Percentiles rank a stretch among this genome's conserved stretches.
These are phyloP conservation scores for Tricholauxania praeusta DNA, from an alignment of 2,888 invertebrate species.

Conservation along the genomic window DNA sequence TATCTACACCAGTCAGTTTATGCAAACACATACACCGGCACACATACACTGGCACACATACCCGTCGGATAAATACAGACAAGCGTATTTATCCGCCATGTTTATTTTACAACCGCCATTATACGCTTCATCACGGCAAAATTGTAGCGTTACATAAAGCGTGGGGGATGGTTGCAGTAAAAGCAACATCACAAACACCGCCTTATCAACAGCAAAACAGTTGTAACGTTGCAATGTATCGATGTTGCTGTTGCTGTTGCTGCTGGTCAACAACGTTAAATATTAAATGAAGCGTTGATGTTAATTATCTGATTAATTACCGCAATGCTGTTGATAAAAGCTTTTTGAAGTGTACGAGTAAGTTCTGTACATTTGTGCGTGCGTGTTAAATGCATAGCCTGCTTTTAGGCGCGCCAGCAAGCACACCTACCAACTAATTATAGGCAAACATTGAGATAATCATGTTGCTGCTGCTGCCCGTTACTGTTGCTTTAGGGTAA, in stretches of 20 bases:
- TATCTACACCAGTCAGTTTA: slow-evolving; percentile 35
- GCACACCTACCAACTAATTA: slow-evolving; percentile 55
- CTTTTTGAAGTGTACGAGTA: slow-evolving; percentile 33
- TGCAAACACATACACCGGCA: slow-evolving; percentile 26
- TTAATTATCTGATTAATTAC: slow-evolving; percentile 69
- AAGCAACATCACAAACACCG: slow-evolving; percentile 4
- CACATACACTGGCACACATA: slow-evolving; percentile 24
- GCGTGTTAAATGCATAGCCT: slow-evolving; percentile 32
- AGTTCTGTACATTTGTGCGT: slow-evolving; percentile 23
- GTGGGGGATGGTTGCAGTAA: not conserved
- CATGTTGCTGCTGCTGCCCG: not conserved
- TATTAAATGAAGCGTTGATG: slow-evolving; percentile 68
- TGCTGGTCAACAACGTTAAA: slow-evolving; percentile 59
- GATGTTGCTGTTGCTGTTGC: slow-evolving; percentile 1
- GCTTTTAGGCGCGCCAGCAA: slow-evolving; percentile 52
- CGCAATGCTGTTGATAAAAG: slow-evolving; percentile 49
- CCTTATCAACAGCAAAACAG: slow-evolving; percentile 18
- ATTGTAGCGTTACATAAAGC: not conserved
- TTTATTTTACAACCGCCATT: slow-evolving; percentile 50
- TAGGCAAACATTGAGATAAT: slow-evolving; percentile 53
- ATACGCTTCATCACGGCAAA: slow-evolving; percentile 41
- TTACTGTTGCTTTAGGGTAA: slow-evolving; percentile 54
- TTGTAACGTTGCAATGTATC: not conserved
- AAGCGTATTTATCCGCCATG: slow-evolving; percentile 48
- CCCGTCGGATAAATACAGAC: slow-evolving; percentile 30